Evolutionary conservation across 1,140 invertebrate genomes (phyloP).

Genomic region (Amyelois transitella): DNA sequence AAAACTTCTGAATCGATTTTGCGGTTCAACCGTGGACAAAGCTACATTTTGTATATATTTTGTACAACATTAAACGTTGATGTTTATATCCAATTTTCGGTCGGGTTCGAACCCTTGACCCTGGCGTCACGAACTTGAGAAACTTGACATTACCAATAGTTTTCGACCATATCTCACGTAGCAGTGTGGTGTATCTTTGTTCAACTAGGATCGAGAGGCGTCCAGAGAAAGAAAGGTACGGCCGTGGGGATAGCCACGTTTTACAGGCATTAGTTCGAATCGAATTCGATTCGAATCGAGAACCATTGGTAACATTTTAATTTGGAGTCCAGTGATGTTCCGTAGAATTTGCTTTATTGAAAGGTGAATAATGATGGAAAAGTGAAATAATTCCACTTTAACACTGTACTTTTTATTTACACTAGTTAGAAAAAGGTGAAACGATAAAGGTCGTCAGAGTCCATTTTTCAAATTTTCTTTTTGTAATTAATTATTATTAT

Average conservation of each 20-base stretch:
- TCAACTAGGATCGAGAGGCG: constrained; percentile 20
- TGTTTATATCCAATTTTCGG: neutral
- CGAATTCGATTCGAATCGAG: neutral
- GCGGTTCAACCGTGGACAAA: neutral
- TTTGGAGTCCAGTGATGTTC: neutral
- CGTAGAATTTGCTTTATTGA: neutral
- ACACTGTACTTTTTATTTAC: too few relatives aligned
- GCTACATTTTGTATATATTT: neutral
- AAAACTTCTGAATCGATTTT: neutral
- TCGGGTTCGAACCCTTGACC: neutral
- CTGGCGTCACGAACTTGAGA: too few relatives aligned
- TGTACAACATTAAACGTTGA: neutral
- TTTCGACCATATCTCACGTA: neutral
- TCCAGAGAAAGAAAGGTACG: constrained; percentile 24
- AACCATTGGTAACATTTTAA: neutral
- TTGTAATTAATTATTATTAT: too few relatives aligned
- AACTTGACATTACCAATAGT: neutral
- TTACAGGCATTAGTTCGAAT: neutral
- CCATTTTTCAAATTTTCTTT: too few relatives aligned
- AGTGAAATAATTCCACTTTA: too few relatives aligned
- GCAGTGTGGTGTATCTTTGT: constrained; percentile 5
- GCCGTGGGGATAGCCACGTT: neutral
- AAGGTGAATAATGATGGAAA: too few relatives aligned
- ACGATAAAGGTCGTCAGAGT: too few relatives aligned
- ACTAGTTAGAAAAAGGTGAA: too few relatives aligned